Percentiles rank a stretch among this genome's conserved stretches.
These are phyloP conservation scores for Tetramorium parvispinum DNA, from an alignment of 1,140 invertebrate species.

Conservation along the genomic window DNA sequence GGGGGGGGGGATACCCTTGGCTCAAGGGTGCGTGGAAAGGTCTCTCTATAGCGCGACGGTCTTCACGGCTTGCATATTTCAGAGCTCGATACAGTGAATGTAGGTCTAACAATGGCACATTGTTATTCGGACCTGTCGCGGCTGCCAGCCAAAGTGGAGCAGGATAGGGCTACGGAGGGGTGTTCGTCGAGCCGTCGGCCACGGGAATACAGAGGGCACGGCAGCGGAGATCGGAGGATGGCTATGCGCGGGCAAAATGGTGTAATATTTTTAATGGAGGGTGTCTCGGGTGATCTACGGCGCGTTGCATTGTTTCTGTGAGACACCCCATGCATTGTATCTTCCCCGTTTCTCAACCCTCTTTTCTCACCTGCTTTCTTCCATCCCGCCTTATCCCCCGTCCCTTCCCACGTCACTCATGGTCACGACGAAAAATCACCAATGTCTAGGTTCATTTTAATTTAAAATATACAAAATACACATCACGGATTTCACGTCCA, in stretches of 20 bases:
- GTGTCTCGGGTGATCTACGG: conserved; percentile 73
- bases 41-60: conserved; percentile 21
- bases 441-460: neutral
- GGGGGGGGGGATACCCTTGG: conserved; percentile 44
- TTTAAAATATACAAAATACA: neutral
- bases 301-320: conserved; percentile 67
- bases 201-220: neutral
- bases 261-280: conserved; percentile 78
- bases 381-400: neutral
- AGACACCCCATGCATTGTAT: conserved; percentile 64
- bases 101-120: conserved; percentile 68
- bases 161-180: conserved; percentile 1
- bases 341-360: conserved; percentile 26
- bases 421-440: conserved; percentile 2
- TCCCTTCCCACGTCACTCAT: neutral
- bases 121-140: conserved; percentile 69
- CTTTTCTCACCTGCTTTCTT: conserved; percentile 36
- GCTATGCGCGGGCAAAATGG: conserved; percentile 68
- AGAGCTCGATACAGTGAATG: conserved; percentile 53
- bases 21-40: conserved; percentile 59
- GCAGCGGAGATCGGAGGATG: conserved; percentile 7
- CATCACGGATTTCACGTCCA: neutral
- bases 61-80: conserved; percentile 62
- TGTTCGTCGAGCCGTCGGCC: neutral
- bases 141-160: conserved; percentile 54